Base-by-base conservation (phyloP, 2,888 invertebrate species). In the Philopedon plagiatum region DNA sequence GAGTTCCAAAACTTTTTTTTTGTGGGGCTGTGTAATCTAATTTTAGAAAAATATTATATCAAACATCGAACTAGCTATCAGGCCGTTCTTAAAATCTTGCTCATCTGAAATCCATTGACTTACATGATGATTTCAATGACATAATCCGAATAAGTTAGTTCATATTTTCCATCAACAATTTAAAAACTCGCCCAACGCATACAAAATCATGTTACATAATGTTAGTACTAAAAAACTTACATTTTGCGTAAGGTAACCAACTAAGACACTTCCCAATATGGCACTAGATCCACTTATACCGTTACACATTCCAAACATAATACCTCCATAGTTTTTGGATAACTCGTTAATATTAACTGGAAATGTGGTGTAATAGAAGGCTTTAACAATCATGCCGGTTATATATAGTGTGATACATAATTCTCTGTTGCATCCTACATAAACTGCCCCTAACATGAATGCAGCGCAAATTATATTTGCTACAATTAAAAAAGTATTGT, bases 281-380 rank as follows among this genome's bases (percentile, higher is more conserved):
- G 90, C 90, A 11, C 89, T 87, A 13, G 90, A 79, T 0, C 89
- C 88, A 0, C 89, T 90, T 19, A 89, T 82, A 0, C 90, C 90
- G 77, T 90, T 90, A 1, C 87, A 88, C 21, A 90, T 85, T 0
- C 89, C 90, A 73, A 90, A 90, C 49, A 90, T 86, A 0, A 89
- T 88, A 0, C 90, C 90, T 0, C 90, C 89, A 74, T 88, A 90
- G 80, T 90, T 90, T 0, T 89, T 89, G 0, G 89, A 88, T 15
- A 90, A 85, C 78, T 90, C 90, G 84, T 90, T 86, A 4, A 88
- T 87, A 81, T 90, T 91, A 66, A 90, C 89, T 79, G 90, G 89
- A 75, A 90, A 87, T 73, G 89, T 89, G 76, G 90, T 89, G 79
- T 91, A 91, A 81, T 89, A 91, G 0, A 90, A 89, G 0, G 90